Conservation (phyloP, 2,888 invertebrate species). For the Drosophila cognata region DNA sequence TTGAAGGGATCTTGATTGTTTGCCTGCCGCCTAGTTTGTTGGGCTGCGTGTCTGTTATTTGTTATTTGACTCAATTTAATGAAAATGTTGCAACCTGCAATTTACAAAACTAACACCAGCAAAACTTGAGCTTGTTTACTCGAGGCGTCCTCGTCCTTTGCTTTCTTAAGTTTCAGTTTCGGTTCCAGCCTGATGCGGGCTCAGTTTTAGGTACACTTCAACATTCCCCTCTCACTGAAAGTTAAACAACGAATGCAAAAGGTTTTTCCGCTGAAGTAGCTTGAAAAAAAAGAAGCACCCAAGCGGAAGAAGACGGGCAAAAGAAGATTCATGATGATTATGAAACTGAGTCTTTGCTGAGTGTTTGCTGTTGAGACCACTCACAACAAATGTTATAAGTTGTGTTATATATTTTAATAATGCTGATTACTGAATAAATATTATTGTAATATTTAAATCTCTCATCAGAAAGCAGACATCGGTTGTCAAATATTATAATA, state of each 20-base stretch:
- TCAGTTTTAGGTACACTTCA: conserved; percentile 66
- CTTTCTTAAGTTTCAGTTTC: conserved; percentile 13
- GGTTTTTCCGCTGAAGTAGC: conserved; percentile 44
- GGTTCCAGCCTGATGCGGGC: conserved; percentile 58
- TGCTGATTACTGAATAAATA: conserved; percentile 11
- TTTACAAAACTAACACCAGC: conserved; percentile 70
- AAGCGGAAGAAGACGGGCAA: conserved; percentile 31
- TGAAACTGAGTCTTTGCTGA: conserved; percentile 1
- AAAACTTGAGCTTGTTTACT: conserved; percentile 72
- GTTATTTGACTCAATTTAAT: conserved; percentile 79
- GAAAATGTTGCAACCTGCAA: conserved; percentile 81
- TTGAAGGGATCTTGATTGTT: conserved; percentile 57
- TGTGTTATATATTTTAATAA: conserved; percentile 15
- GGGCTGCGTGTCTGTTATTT: conserved; percentile 48
- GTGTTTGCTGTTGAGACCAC: conserved; percentile 24
- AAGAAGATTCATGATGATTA: conserved; percentile 9
- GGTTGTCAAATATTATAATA: not conserved
- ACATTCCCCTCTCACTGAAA: conserved; percentile 45
- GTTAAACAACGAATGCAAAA: conserved; percentile 66
- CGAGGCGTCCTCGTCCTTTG: conserved; percentile 26
- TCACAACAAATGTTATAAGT: conserved; percentile 10
- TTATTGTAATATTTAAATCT: not conserved
- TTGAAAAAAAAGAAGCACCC: conserved; percentile 14
- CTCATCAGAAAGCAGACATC: not conserved
- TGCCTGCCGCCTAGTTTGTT: conserved; percentile 17